phyloP scores from a whole-genome alignment of 2,888 invertebrate genomes.

The Tenthredo distinguenda region DNA sequence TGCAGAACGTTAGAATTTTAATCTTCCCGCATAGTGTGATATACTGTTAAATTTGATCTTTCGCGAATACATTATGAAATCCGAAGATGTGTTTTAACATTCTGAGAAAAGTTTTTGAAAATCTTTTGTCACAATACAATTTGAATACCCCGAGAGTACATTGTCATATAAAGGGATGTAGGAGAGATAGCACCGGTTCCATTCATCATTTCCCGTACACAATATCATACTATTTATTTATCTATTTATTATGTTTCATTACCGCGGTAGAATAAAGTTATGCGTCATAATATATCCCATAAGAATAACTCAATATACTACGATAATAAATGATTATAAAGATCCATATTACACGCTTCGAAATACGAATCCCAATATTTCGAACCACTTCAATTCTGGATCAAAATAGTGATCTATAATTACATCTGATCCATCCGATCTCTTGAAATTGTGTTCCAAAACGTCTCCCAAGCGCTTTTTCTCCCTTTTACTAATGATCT shows the following conservation, averaged over 20 bases:
- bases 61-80: neutral
- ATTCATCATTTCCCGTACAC: neutral
- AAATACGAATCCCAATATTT: neutral
- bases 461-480: neutral
- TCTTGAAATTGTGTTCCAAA: neutral
- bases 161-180: neutral
- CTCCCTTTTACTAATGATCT: neutral
- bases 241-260: neutral
- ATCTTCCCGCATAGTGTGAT: neutral
- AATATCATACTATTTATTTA: neutral
- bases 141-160: neutral
- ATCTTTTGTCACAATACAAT: neutral
- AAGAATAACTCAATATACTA: neutral
- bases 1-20: neutral
- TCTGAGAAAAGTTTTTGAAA: neutral
- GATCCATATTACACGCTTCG: neutral
- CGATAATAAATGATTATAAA: neutral
- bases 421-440: neutral
- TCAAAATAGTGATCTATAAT: neutral
- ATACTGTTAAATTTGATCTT: neutral
- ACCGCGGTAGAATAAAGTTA: neutral
- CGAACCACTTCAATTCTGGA: neutral
- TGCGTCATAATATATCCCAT: neutral
- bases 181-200: neutral
- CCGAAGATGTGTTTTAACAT: neutral